Percentiles rank a stretch among this genome's conserved stretches.
These are phyloP conservation scores for Sycobia sp. DNA, from an alignment of 1,140 invertebrate genomes.

Conservation along the genomic window DNA sequence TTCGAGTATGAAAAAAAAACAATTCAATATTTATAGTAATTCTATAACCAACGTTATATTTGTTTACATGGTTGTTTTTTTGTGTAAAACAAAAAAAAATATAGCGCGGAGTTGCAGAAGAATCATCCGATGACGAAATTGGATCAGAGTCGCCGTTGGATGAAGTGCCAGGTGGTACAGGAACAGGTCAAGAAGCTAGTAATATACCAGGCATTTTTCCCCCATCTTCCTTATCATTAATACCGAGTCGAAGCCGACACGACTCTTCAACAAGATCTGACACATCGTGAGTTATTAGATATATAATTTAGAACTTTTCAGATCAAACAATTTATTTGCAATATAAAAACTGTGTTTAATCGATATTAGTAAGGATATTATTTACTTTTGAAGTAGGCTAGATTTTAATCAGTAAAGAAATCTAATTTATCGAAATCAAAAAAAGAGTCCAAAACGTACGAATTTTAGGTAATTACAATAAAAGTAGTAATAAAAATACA, in stretches of 20 bases:
- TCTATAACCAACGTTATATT: slow-evolving; percentile 1
- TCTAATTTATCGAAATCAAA: too few relatives aligned
- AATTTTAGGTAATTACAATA: too few relatives aligned
- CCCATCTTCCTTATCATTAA: slow-evolving; percentile 66
- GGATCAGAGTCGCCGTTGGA: slow-evolving; percentile 85
- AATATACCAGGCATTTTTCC: slow-evolving; percentile 64
- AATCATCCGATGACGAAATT: slow-evolving; percentile 89
- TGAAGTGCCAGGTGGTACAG: slow-evolving; percentile 65
- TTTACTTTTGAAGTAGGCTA: neutral
- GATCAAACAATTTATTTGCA: neutral
- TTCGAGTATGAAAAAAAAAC: slow-evolving; percentile 48
- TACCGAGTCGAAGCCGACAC: slow-evolving; percentile 63
- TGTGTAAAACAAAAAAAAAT: too few relatives aligned
- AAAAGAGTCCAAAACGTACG: too few relatives aligned
- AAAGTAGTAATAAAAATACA: neutral
- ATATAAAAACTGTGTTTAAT: too few relatives aligned
- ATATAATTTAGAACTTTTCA: neutral
- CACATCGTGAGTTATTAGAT: slow-evolving; percentile 62
- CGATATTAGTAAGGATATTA: too few relatives aligned
- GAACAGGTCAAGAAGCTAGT: slow-evolving; percentile 53
- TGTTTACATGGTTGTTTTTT: neutral
- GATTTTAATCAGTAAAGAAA: too few relatives aligned
- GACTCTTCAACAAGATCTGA: slow-evolving; percentile 75
- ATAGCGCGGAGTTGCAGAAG: slow-evolving; percentile 70
- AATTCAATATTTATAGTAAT: neutral